Conservation (phyloP, 2,888 invertebrate genomes). For the Drosophila yooni region DNA sequence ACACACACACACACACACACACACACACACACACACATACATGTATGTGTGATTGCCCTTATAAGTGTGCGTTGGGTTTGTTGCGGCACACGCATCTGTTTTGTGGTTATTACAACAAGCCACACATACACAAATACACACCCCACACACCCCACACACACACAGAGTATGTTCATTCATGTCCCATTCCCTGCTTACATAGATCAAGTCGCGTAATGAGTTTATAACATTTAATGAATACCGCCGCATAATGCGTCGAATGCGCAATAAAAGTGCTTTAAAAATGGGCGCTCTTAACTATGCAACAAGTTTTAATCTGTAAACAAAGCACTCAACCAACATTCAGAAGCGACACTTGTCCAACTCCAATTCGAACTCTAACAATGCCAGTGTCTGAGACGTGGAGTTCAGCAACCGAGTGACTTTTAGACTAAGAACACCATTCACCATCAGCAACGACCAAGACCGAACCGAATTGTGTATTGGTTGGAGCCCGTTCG, state of each 20-base stretch:
- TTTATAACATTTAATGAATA: constrained; percentile 75
- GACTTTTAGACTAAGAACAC: not conserved
- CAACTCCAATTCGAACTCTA: not conserved
- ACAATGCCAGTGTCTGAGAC: not conserved
- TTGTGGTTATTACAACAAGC: constrained; percentile 69
- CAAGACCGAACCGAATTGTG: not conserved
- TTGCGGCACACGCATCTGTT: constrained; percentile 64
- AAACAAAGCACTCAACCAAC: not conserved
- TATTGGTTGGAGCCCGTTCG: not conserved
- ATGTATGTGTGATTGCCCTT: constrained; percentile 14
- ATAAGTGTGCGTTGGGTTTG: constrained; percentile 29
- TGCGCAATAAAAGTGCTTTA: constrained; percentile 41
- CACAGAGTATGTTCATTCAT: not conserved
- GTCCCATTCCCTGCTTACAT: constrained; percentile 2
- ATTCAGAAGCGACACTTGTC: not conserved
- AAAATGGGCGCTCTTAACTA: constrained; percentile 41
- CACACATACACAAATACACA: constrained; percentile 21
- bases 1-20: not conserved
- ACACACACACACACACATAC: not conserved
- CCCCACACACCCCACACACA: not conserved
- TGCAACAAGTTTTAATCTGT: constrained; percentile 46
- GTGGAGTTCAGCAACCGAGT: not conserved
- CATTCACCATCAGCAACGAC: not conserved
- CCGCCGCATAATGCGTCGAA: constrained; percentile 44
- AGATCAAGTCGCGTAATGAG: constrained; percentile 63